Conservation (phyloP, 2,113 vertebrate genomes). For the Limanda limanda region DNA sequence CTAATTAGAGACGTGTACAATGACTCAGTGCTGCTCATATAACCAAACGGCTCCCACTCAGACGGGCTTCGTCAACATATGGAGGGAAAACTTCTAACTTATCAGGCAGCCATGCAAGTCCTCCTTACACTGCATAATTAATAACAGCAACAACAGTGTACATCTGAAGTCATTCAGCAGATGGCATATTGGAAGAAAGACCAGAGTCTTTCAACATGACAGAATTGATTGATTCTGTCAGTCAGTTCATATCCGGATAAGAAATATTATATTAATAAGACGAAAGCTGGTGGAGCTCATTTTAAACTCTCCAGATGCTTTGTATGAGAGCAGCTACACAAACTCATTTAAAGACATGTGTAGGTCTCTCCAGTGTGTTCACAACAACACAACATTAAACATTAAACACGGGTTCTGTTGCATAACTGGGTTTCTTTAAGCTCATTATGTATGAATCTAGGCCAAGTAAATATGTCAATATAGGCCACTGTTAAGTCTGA, state of each 20-base stretch:
- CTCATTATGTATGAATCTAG: constrained; percentile 79
- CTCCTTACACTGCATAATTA: constrained; percentile 31
- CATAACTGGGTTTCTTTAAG: constrained; percentile 70
- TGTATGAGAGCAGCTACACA: constrained; percentile 18
- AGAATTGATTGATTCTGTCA: constrained; percentile 16
- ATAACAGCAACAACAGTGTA: constrained; percentile 30
- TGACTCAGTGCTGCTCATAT: constrained; percentile 40
- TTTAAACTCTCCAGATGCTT: constrained; percentile 15
- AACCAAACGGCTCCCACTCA: constrained; percentile 30
- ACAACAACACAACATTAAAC: constrained; percentile 74
- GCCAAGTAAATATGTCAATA: constrained; percentile 78
- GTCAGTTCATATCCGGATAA: constrained; percentile 14
- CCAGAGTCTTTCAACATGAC: neutral
- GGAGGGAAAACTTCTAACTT: constrained; percentile 39
- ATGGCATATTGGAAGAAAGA: constrained; percentile 16
- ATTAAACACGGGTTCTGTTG: constrained; percentile 65
- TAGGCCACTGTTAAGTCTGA: constrained; percentile 70
- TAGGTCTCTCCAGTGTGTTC: constrained; percentile 44
- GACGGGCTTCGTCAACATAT: constrained; percentile 19
- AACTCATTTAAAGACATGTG: constrained; percentile 46
- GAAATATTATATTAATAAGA: neutral
- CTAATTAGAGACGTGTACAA: constrained; percentile 62
- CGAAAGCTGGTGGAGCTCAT: neutral
- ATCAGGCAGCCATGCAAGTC: constrained; percentile 33
- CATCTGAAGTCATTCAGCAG: constrained; percentile 32